phyloP scores from a whole-genome alignment of 2,797 vertebrate genomes.

The Sebastes oblongus region DNA sequence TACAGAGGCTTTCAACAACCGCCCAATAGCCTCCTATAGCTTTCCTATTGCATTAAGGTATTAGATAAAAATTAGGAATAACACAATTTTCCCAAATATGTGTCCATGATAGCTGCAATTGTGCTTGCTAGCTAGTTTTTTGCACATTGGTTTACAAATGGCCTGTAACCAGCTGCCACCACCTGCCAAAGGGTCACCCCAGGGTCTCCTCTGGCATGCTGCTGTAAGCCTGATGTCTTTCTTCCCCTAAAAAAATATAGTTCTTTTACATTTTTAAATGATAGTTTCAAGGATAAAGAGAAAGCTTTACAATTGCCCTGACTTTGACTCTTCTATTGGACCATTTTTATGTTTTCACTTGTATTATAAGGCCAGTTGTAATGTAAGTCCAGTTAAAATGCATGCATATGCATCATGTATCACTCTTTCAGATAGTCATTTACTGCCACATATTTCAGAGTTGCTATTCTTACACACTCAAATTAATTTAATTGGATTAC shows the following conservation, averaged over 20 bases:
- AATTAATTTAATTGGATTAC: background rate
- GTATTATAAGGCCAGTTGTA: background rate
- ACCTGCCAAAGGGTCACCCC: conserved; percentile 11
- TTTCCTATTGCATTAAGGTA: background rate
- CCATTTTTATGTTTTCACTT: background rate
- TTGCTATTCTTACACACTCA: background rate
- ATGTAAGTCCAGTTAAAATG: no score
- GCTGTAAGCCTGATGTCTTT: background rate
- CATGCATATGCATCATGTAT: background rate
- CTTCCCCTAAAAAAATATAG: background rate
- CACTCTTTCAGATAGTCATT: background rate
- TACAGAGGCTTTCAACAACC: conserved; percentile 1
- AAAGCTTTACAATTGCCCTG: background rate
- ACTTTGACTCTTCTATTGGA: background rate
- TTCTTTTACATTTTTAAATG: background rate
- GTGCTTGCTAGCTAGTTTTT: background rate
- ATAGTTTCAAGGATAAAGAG: background rate
- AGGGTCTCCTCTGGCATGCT: background rate
- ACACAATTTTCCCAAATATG: background rate
- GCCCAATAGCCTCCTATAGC: background rate
- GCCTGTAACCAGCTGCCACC: conserved; percentile 13
- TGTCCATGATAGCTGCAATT: background rate
- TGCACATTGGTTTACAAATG: background rate
- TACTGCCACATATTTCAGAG: background rate
- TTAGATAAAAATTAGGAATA: background rate